Base-by-base conservation (phyloP, 2,797 vertebrate genomes). In the Darevskia nairensis region DNA sequence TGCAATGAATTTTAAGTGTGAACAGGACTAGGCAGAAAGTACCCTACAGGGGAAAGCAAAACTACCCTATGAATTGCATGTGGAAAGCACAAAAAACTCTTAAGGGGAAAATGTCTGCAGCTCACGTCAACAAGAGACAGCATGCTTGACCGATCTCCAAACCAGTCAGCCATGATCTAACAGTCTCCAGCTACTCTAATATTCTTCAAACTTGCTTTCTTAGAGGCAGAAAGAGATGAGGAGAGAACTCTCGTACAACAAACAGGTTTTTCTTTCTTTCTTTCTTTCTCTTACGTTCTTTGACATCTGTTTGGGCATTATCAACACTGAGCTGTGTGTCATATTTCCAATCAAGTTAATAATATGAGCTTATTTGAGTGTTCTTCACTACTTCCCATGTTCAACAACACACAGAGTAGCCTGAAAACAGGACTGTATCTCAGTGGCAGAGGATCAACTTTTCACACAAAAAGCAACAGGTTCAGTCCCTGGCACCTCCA, bases 71-170 rank as follows among this genome's bases (percentile, higher is more conserved):
- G 46, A 76, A 64, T 29, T 32, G 1, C 77, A 17, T 27, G 46
- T 59, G 71, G 75, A n/a, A 91, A 92, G 72, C 41, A 77, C 83
- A 92, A 94, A 85, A 79, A 92, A 32, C 19, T 68, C 69, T 77
- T 74, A 29, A 19, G 59, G 41, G 86, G 85, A 79, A 87, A 89
- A 55, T 75, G 17, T 15, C 69, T 69, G 80, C 78, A 82, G 83
- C 50, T 83, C 84, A 6, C 32, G 0, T 46, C 85, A 39, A 46
- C 39, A 72, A 68, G 84, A 29, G 59, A 1, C 74, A 59, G 69
- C 3, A 11, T 1, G 80, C 86, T 80, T 61, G 55, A 86, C 1
- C 32, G 8, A 0, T 1, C 82, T 77, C 88, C 76, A 11, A 25
- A 64, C 19, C 87, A 91, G 72, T 80, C 71, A 13, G 35, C 89